Conservation (phyloP, 2,888 invertebrate species). For the Rotaria sp. region DNA sequence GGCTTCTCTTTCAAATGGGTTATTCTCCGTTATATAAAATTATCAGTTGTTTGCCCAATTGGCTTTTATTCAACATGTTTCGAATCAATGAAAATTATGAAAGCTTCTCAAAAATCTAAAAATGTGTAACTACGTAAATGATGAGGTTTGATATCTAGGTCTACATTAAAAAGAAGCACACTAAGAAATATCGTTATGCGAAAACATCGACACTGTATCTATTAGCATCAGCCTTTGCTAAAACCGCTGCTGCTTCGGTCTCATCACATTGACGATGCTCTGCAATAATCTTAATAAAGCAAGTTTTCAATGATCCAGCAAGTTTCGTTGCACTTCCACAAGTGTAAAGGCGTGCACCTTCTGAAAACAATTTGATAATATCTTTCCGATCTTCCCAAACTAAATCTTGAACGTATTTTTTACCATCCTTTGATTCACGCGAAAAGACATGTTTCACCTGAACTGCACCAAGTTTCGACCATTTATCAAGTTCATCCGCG, state of each 20-base stretch:
- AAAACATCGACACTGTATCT: not conserved
- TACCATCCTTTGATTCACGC: not conserved
- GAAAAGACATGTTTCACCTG: not conserved
- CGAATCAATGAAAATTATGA: no score
- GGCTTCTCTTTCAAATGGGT: no score
- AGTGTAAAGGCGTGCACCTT: not conserved
- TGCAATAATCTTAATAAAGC: not conserved
- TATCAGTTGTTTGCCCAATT: no score
- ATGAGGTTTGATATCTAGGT: no score
- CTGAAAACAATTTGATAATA: not conserved
- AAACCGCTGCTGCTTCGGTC: not conserved
- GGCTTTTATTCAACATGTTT: no score
- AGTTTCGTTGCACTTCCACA: constrained; percentile 11
- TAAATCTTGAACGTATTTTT: not conserved
- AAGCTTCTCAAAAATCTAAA: no score
- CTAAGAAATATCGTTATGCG: no score
- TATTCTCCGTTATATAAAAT: no score
- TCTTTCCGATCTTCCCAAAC: constrained; percentile 17
- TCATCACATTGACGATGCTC: not conserved
- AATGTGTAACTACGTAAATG: no score
- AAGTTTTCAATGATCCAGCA: not conserved
- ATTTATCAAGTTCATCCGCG: not conserved
- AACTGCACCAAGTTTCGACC: not conserved
- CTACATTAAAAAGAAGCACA: no score
- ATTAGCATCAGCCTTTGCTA: not conserved